Evolutionary conservation across 2,888 invertebrate species (phyloP).

Genomic region (Caenorhabditis japonica): DNA sequence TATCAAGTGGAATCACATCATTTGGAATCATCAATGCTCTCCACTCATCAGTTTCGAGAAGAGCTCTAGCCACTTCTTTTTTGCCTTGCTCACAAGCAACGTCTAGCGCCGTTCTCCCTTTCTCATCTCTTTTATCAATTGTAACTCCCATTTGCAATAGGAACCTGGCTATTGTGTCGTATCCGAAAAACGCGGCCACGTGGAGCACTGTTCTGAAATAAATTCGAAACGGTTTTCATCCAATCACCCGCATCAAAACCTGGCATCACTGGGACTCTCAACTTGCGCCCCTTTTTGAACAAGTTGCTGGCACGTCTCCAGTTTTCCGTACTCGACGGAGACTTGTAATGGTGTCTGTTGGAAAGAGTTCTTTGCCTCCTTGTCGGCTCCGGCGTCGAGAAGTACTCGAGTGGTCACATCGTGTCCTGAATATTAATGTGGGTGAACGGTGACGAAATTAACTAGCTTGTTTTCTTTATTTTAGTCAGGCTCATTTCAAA

Average conservation of each 20-base stretch:
- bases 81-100: slow-evolving; percentile 38
- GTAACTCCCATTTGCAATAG: slow-evolving; percentile 78
- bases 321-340: slow-evolving; percentile 78
- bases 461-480: too few relatives aligned
- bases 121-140: slow-evolving; percentile 46
- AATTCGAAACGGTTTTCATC: neutral
- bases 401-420: slow-evolving; percentile 77
- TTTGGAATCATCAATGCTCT: slow-evolving; percentile 76
- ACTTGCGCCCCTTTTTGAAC: slow-evolving; percentile 68
- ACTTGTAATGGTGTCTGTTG: slow-evolving; percentile 79
- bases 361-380: slow-evolving; percentile 79
- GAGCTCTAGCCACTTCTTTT: slow-evolving; percentile 78
- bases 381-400: slow-evolving; percentile 78
- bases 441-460: too few relatives aligned
- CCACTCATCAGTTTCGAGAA: slow-evolving; percentile 79
- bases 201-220: slow-evolving; percentile 79
- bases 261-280: slow-evolving; percentile 76
- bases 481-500: too few relatives aligned
- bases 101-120: slow-evolving; percentile 54
- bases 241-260: too few relatives aligned
- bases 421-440: slow-evolving; percentile 74
- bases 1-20: slow-evolving; percentile 39
- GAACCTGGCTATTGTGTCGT: slow-evolving; percentile 77
- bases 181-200: slow-evolving; percentile 78
- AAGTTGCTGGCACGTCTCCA: slow-evolving; percentile 50